These are phyloP conservation scores for Apamea monoglypha DNA, from an alignment of 2,888 invertebrate species.

Conservation along the genomic window DNA sequence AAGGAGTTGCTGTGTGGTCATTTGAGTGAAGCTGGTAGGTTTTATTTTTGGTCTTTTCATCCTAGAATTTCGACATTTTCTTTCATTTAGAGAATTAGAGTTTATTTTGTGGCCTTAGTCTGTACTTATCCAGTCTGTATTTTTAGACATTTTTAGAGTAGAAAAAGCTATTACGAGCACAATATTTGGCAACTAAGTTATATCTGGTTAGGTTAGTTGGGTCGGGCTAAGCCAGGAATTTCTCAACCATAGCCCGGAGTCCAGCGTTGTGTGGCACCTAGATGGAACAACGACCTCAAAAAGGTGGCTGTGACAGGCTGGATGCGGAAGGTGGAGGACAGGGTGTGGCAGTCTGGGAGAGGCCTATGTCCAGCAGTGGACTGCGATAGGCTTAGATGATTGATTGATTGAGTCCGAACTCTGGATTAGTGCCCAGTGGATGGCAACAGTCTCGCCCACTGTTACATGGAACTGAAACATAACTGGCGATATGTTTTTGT, in stretches of 20 bases:
- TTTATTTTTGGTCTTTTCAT: neutral
- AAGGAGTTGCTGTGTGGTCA: slow-evolving; percentile 48
- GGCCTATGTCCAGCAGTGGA: no score
- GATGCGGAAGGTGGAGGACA: no score
- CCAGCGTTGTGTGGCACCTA: no score
- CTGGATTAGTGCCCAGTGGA: no score
- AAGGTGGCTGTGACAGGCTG: no score
- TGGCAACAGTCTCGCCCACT: no score
- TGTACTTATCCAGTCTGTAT: neutral
- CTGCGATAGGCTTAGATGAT: no score
- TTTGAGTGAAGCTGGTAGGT: slow-evolving; percentile 21
- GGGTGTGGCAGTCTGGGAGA: no score
- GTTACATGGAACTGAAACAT: no score
- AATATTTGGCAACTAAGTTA: neutral
- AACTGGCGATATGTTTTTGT: neutral
- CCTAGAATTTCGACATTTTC: slow-evolving; percentile 3
- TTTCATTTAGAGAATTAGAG: neutral
- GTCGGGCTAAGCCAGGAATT: neutral
- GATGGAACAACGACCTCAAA: no score
- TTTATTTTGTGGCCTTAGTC: neutral
- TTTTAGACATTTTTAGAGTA: neutral
- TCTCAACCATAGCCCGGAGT: neutral
- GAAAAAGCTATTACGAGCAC: neutral
- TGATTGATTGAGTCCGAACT: no score
- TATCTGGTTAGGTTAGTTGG: neutral